Conservation (phyloP, 1,140 invertebrate species). For the Odontomachus brunneus region DNA sequence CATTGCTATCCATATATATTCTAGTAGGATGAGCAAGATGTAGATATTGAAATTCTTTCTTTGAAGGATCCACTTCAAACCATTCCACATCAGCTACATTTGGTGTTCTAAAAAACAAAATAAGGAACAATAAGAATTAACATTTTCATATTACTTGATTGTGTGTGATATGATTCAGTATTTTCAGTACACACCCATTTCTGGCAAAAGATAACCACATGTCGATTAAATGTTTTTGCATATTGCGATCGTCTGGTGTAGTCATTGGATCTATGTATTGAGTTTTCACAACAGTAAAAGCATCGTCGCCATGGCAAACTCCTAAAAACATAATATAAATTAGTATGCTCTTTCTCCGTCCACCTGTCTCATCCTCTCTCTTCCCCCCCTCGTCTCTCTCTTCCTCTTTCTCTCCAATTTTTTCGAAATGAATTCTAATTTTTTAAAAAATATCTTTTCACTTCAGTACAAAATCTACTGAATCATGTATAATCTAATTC, state of each 20-base stretch:
- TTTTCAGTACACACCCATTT: slow-evolving; percentile 85
- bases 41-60: slow-evolving; percentile 84
- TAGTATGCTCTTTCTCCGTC: no score
- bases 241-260: slow-evolving; percentile 82
- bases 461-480: no score
- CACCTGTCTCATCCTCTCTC: no score
- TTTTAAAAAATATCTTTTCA: background rate
- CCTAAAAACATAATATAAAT: slow-evolving; percentile 80
- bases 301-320: slow-evolving; percentile 88
- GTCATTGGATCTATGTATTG: slow-evolving; percentile 75
- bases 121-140: background rate
- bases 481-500: no score
- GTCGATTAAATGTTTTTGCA: slow-evolving; percentile 85
- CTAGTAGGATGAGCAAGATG: slow-evolving; percentile 84
- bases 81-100: slow-evolving; percentile 76
- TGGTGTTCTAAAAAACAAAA: slow-evolving; percentile 78
- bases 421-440: slow-evolving; percentile 27
- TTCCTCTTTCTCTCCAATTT: no score
- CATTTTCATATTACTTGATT: background rate
- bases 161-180: background rate
- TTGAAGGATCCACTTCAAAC: slow-evolving; percentile 76
- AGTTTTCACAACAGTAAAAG: slow-evolving; percentile 80
- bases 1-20: slow-evolving; percentile 81
- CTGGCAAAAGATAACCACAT: slow-evolving; percentile 86
- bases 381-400: no score